Evolutionary conservation across 2,113 vertebrate genomes (phyloP).

Genomic region (Argyrosomus japonicus): DNA sequence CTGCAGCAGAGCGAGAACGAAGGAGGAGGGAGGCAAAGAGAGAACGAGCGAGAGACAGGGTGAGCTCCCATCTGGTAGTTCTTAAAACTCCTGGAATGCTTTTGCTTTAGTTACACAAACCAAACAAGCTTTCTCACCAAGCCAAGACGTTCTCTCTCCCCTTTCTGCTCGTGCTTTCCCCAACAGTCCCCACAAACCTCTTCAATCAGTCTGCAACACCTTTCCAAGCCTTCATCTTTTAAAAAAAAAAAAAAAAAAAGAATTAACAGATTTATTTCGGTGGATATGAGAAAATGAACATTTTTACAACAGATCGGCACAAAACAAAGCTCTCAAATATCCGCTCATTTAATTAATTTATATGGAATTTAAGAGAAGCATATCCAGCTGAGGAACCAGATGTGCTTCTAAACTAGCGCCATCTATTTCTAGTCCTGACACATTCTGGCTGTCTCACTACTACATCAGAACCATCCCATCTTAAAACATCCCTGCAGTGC

Average conservation of each 20-base stretch:
- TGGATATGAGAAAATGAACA: constrained; percentile 12
- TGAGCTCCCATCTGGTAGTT: constrained; percentile 87
- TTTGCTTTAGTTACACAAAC: constrained; percentile 90
- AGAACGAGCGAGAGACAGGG: constrained; percentile 53
- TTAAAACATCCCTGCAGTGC: constrained; percentile 56
- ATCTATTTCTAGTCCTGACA: constrained; percentile 55
- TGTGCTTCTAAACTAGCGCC: constrained; percentile 36
- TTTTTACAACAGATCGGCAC: background rate
- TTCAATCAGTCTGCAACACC: constrained; percentile 37
- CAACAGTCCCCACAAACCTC: constrained; percentile 42
- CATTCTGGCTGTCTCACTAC: constrained; percentile 31
- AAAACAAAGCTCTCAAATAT: constrained; percentile 37
- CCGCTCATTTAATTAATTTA: constrained; percentile 21
- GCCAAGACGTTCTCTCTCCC: constrained; percentile 67
- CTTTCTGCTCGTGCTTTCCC: constrained; percentile 49
- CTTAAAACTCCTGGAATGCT: constrained; percentile 90
- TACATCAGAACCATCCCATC: constrained; percentile 56
- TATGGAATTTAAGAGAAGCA: constrained; percentile 36
- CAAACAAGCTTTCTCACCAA: constrained; percentile 85
- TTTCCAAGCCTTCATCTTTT: constrained; percentile 25
- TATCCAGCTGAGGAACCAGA: constrained; percentile 60
- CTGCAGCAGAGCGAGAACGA: constrained; percentile 51
- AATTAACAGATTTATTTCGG: background rate
- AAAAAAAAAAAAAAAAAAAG: constrained; percentile 1
- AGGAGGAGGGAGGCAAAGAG: constrained; percentile 49